Conservation (phyloP, 2,797 vertebrate genomes). For the Leucoraja ocellata region DNA sequence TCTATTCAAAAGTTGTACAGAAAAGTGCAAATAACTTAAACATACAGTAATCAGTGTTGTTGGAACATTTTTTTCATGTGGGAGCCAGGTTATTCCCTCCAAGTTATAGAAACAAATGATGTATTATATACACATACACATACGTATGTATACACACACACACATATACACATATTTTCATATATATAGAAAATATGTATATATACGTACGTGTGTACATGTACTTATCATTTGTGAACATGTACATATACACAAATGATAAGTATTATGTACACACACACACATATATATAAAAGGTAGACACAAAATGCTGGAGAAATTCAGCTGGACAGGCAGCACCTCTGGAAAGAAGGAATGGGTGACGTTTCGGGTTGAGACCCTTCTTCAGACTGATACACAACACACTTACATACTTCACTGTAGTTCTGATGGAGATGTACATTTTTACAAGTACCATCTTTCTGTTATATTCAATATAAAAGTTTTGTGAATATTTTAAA, state of each 20-base stretch:
- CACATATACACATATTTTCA: no score
- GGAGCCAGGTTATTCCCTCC: not conserved
- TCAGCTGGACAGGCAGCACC: no score
- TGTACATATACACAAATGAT: no score
- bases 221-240: no score
- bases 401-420: not conserved
- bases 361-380: no score
- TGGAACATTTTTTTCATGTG: not conserved
- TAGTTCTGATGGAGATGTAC: not conserved
- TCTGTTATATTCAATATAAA: not conserved
- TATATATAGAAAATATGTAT: no score
- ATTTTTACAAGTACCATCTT: not conserved
- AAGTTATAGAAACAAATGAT: not conserved
- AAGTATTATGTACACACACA: not conserved
- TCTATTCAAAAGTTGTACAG: not conserved
- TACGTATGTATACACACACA: no score
- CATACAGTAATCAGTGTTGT: not conserved
- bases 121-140: no score
- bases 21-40: not conserved
- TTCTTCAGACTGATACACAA: no score
- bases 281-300: not conserved
- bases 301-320: no score
- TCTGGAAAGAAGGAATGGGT: no score
- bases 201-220: no score
- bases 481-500: not conserved